These are phyloP conservation scores for Oasisia sp. DNA, from an alignment of 2,888 invertebrate species.

Conservation along the genomic window DNA sequence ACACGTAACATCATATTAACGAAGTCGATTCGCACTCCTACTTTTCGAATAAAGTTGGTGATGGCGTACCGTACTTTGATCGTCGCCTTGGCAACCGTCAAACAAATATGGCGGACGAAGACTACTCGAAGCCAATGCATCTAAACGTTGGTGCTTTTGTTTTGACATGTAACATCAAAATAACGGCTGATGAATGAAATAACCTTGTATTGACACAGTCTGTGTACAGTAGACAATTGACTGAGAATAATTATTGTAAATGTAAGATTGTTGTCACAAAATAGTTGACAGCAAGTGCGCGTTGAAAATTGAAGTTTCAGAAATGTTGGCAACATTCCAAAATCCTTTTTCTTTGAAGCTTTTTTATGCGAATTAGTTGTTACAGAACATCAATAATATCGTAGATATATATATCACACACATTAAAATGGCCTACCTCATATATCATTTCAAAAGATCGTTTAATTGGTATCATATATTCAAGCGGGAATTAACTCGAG, in stretches of 20 bases:
- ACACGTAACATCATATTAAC: no score
- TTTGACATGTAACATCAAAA: neutral
- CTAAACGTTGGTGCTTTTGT: neutral
- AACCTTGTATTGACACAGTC: neutral
- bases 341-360: neutral
- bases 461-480: no score
- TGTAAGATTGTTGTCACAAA: neutral
- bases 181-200: neutral
- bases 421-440: neutral
- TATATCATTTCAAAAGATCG: no score
- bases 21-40: neutral
- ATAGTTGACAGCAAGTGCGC: neutral
- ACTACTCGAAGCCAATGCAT: neutral
- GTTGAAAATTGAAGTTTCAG: neutral
- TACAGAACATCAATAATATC: neutral
- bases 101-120: neutral
- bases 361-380: neutral
- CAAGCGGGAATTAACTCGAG: no score
- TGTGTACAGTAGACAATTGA: neutral
- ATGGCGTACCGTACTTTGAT: neutral
- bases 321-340: neutral
- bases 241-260: neutral
- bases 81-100: neutral
- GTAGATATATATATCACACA: neutral
- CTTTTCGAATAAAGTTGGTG: neutral